Evolutionary conservation across 2,888 invertebrate species (phyloP).

Genomic region (Cerastis leucographa): DNA sequence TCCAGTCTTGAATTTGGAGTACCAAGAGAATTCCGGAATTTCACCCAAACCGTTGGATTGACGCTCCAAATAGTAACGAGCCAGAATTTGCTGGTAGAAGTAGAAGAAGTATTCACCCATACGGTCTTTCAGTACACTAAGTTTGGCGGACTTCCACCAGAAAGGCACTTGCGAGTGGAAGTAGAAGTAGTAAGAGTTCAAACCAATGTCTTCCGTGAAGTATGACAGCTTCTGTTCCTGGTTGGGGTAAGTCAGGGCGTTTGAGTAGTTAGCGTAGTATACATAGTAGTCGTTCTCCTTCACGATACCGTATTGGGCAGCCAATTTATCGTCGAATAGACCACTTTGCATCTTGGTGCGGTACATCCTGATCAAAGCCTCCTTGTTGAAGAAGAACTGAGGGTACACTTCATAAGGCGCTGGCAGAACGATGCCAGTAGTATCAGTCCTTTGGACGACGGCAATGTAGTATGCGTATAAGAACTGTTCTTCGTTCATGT

Average conservation of each 20-base stretch:
- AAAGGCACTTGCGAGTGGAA: conserved; percentile 92
- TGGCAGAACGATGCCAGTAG: conserved; percentile 91
- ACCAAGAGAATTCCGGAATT: conserved; percentile 92
- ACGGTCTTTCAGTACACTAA: conserved; percentile 87
- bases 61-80: conserved; percentile 93
- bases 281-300: conserved; percentile 83
- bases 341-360: conserved; percentile 84
- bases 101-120: conserved; percentile 92
- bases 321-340: conserved; percentile 74
- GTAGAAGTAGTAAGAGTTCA: conserved; percentile 92
- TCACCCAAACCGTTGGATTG: conserved; percentile 91
- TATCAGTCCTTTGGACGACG: conserved; percentile 90
- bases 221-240: conserved; percentile 91
- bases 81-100: conserved; percentile 92
- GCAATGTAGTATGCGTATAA: conserved; percentile 91
- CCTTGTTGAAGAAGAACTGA: conserved; percentile 91
- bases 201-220: conserved; percentile 93
- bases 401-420: conserved; percentile 93
- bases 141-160: conserved; percentile 91
- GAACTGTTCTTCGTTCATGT: conserved; percentile 92
- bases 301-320: conserved; percentile 81
- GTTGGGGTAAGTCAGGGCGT: conserved; percentile 86
- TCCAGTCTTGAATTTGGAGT: conserved; percentile 88
- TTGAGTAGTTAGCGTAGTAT: conserved; percentile 91
- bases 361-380: conserved; percentile 87